Evolutionary conservation across 30 jellyfish, hydroid and myxozoan genomes (phyloP), one percentile per base, ranked within the genome.

Genomic region (Catostylus mosaicus): DNA sequence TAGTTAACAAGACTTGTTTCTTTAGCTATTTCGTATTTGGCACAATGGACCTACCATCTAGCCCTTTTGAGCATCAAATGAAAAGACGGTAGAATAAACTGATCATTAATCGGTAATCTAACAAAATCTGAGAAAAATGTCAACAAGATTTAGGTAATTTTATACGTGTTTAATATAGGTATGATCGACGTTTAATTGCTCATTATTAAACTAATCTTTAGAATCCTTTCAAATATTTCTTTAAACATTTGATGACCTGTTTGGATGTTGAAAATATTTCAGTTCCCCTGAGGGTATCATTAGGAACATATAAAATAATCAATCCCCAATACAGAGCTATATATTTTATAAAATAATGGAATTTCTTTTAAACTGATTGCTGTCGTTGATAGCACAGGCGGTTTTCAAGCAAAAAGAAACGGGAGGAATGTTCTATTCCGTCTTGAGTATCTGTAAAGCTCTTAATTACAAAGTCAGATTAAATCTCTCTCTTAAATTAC

Each of bases 111-210:
- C 29, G 19, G 19, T 6, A 10, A 4, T 20, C 67, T 52, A 52
- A 52, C 30, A 10, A 52, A 26, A 52, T 52, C 24, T 20, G 8
- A 20, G 67, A 7, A n/a, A 16, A 52, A 26, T 10, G 67, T 52
- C 8, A 52, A 52, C 7, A 52, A 52, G 8, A 52, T n/a, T 3
- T 6, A n/a, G 67, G 67, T 52, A 52, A 52, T 52, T 7, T n/a
- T 52, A 52, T 52, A 52, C 19, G 67, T 16, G 67, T n/a, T 52
- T 52, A 10, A n/a, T 52, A n/a, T n/a, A 3, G 24, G 67, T 3
- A 20, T 52, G 71, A 59, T 59, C 71, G 40, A 59, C n/a, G 71
- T 24, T 59, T 37, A 59, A 59, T 27, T n/a, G 71, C 7, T 19
- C 36, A 59, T 59, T 16, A 8, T 59, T 59, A 18, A 23, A 27